Percentiles rank a stretch among this genome's conserved stretches.
These are phyloP conservation scores for Lerema accius DNA, from an alignment of 1,140 invertebrate species.

Conservation along the genomic window DNA sequence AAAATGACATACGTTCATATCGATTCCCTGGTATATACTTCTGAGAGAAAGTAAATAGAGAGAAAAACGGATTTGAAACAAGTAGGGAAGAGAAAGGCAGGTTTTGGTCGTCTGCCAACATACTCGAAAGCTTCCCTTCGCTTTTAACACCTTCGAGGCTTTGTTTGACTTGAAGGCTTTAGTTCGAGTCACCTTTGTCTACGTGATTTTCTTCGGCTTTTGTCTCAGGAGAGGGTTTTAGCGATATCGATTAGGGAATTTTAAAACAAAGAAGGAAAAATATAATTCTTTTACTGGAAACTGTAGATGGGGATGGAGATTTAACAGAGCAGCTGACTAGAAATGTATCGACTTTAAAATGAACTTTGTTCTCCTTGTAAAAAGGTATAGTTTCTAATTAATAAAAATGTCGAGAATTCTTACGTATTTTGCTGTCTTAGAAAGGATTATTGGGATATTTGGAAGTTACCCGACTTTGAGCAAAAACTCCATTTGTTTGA, in stretches of 20 bases:
- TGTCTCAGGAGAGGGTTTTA: constrained; percentile 1
- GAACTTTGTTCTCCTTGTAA: no score
- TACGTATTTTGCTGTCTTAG: no score
- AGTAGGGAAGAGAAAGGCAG: constrained; percentile 1
- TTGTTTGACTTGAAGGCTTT: constrained; percentile 11
- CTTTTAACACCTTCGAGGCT: constrained; percentile 14
- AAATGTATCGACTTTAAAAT: neutral
- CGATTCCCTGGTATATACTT: neutral
- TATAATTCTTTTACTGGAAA: neutral
- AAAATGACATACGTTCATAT: no score
- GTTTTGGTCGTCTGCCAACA: constrained; percentile 12
- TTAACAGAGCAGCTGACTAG: no score
- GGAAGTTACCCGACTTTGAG: no score
- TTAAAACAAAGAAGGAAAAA: neutral
- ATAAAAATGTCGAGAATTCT: no score
- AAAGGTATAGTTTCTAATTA: no score
- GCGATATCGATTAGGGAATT: constrained; percentile 2
- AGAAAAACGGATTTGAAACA: neutral
- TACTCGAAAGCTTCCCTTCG: constrained; percentile 3
- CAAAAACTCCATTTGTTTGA: no score
- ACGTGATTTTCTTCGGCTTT: constrained; percentile 19
- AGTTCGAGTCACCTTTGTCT: constrained; percentile 12
- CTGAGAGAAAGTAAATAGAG: constrained; percentile 2
- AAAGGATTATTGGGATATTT: no score
- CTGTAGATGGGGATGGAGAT: neutral